Evolutionary conservation across 2,113 vertebrate species (phyloP).

Genomic region (Oryzias woworae): DNA sequence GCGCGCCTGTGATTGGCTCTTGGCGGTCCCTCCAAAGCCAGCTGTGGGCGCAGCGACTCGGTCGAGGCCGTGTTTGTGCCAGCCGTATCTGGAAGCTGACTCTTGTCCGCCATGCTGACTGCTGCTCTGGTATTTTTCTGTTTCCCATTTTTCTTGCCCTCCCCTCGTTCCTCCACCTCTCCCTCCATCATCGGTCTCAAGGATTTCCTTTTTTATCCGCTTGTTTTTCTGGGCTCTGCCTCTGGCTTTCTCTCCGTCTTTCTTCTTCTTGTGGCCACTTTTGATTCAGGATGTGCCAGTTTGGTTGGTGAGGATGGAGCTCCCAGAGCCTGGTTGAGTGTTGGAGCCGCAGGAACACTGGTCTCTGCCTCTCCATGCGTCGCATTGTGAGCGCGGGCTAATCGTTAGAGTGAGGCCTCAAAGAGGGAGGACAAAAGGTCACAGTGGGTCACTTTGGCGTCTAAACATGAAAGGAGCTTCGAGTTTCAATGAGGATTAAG

Average conservation of each 20-base stretch:
- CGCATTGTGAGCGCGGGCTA: conserved; percentile 76
- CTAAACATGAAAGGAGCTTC: conserved; percentile 76
- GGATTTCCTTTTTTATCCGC: conserved; percentile 64
- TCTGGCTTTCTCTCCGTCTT: conserved; percentile 41
- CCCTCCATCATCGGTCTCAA: conserved; percentile 51
- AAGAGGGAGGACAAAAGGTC: conserved; percentile 80
- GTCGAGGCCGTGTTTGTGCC: conserved; percentile 70
- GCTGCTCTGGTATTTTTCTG: conserved; percentile 75
- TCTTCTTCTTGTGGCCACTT: conserved; percentile 54
- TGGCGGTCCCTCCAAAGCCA: conserved; percentile 64
- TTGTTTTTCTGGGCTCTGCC: conserved; percentile 39
- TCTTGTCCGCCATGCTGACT: conserved; percentile 73
- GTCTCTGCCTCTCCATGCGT: conserved; percentile 68
- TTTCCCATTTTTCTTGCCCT: conserved; percentile 59
- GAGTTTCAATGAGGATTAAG: conserved; percentile 81
- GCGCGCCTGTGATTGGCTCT: conserved; percentile 51
- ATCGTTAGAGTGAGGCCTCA: conserved; percentile 74
- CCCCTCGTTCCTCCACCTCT: conserved; percentile 47
- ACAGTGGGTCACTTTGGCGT: conserved; percentile 75
- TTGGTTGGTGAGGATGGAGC: conserved; percentile 57
- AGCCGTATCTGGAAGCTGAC: conserved; percentile 69
- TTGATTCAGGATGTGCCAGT: conserved; percentile 73
- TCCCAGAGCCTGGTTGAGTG: conserved; percentile 58
- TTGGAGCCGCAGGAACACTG: conserved; percentile 64
- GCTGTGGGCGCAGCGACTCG: conserved; percentile 44